A percentile compares a stretch with the other conserved stretches of the same genome.
phyloP scores from a whole-genome alignment of 2,888 invertebrate species.

The Cryptosula pallasiana region DNA sequence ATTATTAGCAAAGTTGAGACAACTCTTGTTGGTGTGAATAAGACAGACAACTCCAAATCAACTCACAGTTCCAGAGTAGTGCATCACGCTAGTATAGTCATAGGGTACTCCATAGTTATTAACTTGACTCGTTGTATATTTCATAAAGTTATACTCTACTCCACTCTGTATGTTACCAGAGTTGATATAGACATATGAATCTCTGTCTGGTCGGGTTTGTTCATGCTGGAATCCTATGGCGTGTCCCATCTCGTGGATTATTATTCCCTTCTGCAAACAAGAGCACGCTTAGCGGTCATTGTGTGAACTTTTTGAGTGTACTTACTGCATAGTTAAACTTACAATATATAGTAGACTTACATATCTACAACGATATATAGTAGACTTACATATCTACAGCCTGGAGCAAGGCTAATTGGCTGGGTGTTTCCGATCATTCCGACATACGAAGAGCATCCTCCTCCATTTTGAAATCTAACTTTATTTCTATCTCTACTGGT shows the following conservation, averaged over 20 bases:
- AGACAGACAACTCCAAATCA: too few relatives aligned
- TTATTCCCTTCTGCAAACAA: constrained; percentile 26
- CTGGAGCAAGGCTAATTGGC: constrained; percentile 62
- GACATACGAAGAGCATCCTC: constrained; percentile 70
- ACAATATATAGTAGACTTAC: too few relatives aligned
- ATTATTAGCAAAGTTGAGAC: neutral
- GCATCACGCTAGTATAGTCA: constrained; percentile 28
- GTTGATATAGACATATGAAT: constrained; percentile 25
- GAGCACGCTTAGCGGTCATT: too few relatives aligned
- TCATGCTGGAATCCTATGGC: constrained; percentile 29
- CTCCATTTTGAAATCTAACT: constrained; percentile 33
- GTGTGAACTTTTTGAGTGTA: too few relatives aligned
- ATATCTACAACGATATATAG: too few relatives aligned
- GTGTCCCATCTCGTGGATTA: constrained; percentile 28
- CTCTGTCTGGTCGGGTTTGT: constrained; percentile 28
- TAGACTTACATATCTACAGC: constrained; percentile 42
- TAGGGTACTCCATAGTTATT: constrained; percentile 26
- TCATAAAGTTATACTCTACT: constrained; percentile 27
- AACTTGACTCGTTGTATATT: constrained; percentile 19
- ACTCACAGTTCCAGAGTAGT: constrained; percentile 26
- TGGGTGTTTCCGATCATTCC: constrained; percentile 71
- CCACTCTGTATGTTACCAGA: constrained; percentile 23
- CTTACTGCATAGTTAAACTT: too few relatives aligned
- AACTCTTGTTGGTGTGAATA: neutral
- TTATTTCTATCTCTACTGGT: constrained; percentile 30